Evolutionary conservation across 2,888 invertebrate genomes (phyloP).

Genomic region (Megastigmus dorsalis): DNA sequence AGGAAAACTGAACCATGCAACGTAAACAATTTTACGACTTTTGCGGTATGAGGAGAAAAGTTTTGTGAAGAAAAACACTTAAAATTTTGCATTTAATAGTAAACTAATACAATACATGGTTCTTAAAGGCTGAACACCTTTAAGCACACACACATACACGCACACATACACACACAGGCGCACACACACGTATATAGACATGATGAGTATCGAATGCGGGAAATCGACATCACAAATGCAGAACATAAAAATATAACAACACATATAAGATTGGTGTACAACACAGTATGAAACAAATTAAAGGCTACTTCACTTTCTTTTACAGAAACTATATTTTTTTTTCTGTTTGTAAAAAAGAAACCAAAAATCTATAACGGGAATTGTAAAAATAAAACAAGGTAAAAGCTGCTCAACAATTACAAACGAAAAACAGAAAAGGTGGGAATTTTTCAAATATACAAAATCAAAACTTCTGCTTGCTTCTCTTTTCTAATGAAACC

Average conservation of each 20-base stretch:
- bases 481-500: conserved; percentile 47
- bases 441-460: conserved; percentile 59
- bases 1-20: conserved; percentile 74
- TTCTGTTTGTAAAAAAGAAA: conserved; percentile 10
- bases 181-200: conserved; percentile 30
- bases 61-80: conserved; percentile 49
- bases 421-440: conserved; percentile 66
- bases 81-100: conserved; percentile 26
- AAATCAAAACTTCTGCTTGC: conserved; percentile 54
- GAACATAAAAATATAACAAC: conserved; percentile 45
- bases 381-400: conserved; percentile 62
- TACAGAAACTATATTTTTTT: conserved; percentile 17
- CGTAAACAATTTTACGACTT: conserved; percentile 61
- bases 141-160: conserved; percentile 11
- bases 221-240: conserved; percentile 54
- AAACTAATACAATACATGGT: conserved; percentile 46
- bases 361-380: conserved; percentile 30
- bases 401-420: conserved; percentile 71
- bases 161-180: background rate
- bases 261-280: conserved; percentile 43
- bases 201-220: conserved; percentile 52
- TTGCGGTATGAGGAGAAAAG: conserved; percentile 51
- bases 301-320: conserved; percentile 28
- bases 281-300: conserved; percentile 40
- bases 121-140: conserved; percentile 34